Percentiles rank a stretch among this genome's conserved stretches.
Conservation (phyloP, 2,113 vertebrate genomes). For the Notiomystis cincta region DNA sequence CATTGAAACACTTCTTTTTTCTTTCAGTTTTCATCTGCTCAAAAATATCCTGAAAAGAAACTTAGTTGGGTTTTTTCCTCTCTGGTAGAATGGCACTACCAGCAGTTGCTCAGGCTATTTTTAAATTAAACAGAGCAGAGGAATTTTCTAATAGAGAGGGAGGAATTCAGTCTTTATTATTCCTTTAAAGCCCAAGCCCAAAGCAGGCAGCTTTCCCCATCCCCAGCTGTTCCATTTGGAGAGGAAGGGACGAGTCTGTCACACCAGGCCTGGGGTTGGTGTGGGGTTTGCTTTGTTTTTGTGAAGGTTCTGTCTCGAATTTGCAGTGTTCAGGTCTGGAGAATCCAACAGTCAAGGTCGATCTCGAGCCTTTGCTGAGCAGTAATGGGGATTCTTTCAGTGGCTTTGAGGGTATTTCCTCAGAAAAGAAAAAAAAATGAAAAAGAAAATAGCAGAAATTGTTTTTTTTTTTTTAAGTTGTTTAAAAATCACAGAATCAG, state of each 20-base stretch:
- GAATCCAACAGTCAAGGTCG: not conserved
- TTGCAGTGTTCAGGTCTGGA: not conserved
- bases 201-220: not conserved
- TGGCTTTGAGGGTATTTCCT: too few species aligned
- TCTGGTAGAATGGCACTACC: not conserved
- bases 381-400: not conserved
- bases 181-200: not conserved
- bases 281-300: not conserved
- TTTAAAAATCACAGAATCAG: not conserved
- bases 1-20: not conserved
- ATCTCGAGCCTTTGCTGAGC: not conserved
- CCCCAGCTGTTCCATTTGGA: not conserved
- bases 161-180: not conserved
- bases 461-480: not conserved
- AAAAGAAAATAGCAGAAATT: not conserved
- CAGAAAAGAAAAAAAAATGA: not conserved
- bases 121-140: not conserved
- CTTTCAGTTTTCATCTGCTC: not conserved
- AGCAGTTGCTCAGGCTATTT: not conserved
- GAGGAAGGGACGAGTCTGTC: not conserved
- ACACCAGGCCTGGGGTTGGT: rapidly evolving
- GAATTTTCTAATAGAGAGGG: not conserved
- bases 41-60: not conserved
- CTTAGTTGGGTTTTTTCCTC: rapidly evolving
- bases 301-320: not conserved